Evolutionary conservation across 1,140 invertebrate species (phyloP), one percentile per base, ranked within the genome.

Genomic region (Dryas iulia): DNA sequence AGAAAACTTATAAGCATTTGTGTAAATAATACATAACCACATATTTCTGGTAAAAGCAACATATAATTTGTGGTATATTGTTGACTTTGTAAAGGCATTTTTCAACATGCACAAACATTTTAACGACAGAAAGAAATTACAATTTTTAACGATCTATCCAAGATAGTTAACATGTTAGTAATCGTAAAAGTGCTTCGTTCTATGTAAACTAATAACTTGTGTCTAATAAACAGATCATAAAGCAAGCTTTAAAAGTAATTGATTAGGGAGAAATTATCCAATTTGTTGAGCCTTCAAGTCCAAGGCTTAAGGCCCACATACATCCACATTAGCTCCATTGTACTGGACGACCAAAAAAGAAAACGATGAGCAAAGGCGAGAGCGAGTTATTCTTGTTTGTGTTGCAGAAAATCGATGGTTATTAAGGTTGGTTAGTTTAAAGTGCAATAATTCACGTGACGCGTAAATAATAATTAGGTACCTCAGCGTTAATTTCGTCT

Each of bases 1-100:
- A 69, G 53, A 64, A 72, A 63, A 60, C 59, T 62, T 58, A 59
- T 57, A 18, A 35, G 33, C 5, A 18, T 39, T 21, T 47, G 10
- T 47, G 14, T 47, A 21, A 8, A 47, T 3, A 47, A 39, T 21
- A 8, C 8, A 18, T 2, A 47, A 18, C 14, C 8, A 18, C 39
- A 10, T 11, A 47, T 47, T 11, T n/a, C 39, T 47, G 39, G 6
- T 47, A 47, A 18, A 3, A 18, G 21, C 39, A 47, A 47, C n/a
- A 21, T 47, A 2, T 21, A 18, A 47, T 47, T 11, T 47, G 39
- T 47, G 39, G 18, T 47, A 21, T 47, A 18, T 21, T 47, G 39
- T 47, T 2, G 0, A 8, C 0, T 18, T 18, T 47, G 14, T 47
- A 2, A 47, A 18, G 39, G 3, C 10, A 47, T 47, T 47, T 47